Percentiles rank a stretch among this genome's conserved stretches.
These are phyloP conservation scores for Drosophila triauraria DNA, from an alignment of 1,140 invertebrate species.

Conservation along the genomic window DNA sequence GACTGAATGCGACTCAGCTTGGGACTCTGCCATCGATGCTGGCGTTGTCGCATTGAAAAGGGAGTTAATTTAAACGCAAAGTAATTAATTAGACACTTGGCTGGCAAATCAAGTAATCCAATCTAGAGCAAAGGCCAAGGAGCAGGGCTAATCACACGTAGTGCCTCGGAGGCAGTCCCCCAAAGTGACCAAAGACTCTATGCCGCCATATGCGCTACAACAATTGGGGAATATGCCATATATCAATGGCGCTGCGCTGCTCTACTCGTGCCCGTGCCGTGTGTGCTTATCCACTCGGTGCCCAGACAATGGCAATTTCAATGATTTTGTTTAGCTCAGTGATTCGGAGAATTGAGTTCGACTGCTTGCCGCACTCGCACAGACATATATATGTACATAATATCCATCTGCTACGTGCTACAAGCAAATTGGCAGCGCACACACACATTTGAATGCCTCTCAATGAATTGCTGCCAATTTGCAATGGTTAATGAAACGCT, in stretches of 20 bases:
- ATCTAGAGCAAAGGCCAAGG: slow-evolving; percentile 21
- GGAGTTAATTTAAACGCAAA: slow-evolving; percentile 82
- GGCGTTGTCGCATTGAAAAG: slow-evolving; percentile 50
- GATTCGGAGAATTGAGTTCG: slow-evolving; percentile 80
- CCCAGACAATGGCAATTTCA: slow-evolving; percentile 69
- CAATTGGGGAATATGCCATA: slow-evolving; percentile 29
- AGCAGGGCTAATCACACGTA: slow-evolving; percentile 21
- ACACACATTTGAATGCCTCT: slow-evolving; percentile 66
- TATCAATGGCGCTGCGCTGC: slow-evolving; percentile 50
- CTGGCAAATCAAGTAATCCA: slow-evolving; percentile 51
- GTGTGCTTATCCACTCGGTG: slow-evolving; percentile 57
- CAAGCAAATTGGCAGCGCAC: slow-evolving; percentile 43
- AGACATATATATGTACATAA: slow-evolving; percentile 7
- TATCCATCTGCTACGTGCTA: slow-evolving; percentile 49
- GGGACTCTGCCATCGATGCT: slow-evolving; percentile 31
- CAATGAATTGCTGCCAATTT: slow-evolving; percentile 82
- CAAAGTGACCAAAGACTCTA: slow-evolving; percentile 37
- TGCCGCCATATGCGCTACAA: slow-evolving; percentile 23
- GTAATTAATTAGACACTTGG: slow-evolving; percentile 78
- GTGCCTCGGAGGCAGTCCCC: background rate
- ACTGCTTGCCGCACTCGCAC: slow-evolving; percentile 22
- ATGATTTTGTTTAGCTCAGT: slow-evolving; percentile 83
- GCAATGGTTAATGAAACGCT: slow-evolving; percentile 83
- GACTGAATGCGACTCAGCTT: background rate
- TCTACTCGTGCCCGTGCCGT: slow-evolving; percentile 4